Conservation (phyloP, 2,797 vertebrate genomes). For the Myotis myotis region DNA sequence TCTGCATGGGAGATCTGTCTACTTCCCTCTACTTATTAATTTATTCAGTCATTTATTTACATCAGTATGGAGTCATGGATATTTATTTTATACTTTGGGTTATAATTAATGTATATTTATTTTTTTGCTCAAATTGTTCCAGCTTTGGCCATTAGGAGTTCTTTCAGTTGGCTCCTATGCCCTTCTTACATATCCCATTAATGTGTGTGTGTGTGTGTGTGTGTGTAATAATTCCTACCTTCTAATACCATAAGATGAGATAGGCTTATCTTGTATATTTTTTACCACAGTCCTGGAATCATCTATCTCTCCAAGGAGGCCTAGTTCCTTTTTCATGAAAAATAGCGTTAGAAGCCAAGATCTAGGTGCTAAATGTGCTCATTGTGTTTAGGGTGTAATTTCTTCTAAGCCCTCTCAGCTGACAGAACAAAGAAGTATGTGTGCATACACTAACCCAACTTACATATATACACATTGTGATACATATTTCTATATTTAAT, state of each 20-base stretch:
- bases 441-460: neutral
- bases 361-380: neutral
- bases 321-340: neutral
- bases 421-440: neutral
- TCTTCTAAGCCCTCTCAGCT: neutral
- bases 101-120: neutral
- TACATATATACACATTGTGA: neutral
- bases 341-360: neutral
- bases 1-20: neutral
- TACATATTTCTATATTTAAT: neutral
- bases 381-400: neutral
- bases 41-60: neutral
- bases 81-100: conserved; percentile 9
- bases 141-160: neutral
- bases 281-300: neutral
- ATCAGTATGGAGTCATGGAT: neutral
- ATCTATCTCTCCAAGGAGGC: neutral
- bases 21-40: neutral
- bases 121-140: neutral
- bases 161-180: neutral
- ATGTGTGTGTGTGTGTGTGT: neutral
- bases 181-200: neutral
- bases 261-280: neutral
- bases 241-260: neutral
- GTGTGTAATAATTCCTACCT: neutral